phyloP scores from a whole-genome alignment of 2,113 vertebrate species.

The Eulacestoma nigropectus region DNA sequence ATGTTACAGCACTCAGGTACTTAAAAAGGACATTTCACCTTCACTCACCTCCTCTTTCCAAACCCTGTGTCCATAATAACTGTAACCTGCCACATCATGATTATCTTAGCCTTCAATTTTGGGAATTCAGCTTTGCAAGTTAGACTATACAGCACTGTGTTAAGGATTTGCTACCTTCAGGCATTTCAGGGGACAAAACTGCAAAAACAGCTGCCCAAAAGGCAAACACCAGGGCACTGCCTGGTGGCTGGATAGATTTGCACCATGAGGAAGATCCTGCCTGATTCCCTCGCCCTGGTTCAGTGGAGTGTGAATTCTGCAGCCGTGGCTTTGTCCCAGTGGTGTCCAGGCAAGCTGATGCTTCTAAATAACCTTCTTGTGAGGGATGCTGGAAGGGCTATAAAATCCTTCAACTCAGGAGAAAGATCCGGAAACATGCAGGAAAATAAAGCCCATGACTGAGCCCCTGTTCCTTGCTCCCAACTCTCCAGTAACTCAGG shows the following conservation, averaged over 20 bases:
- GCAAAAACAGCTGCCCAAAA: neutral
- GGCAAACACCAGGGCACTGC: neutral
- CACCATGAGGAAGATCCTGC: fast-evolving
- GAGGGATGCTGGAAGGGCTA: neutral
- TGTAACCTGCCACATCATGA: fast-evolving
- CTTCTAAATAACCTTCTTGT: neutral
- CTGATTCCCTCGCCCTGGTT: neutral
- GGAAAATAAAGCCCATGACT: neutral
- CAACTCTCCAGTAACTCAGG: neutral
- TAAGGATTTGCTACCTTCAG: neutral
- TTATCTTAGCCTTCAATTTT: no score
- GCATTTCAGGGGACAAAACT: neutral
- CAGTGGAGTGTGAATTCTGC: neutral
- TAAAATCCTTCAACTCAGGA: neutral
- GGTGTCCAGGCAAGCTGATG: neutral
- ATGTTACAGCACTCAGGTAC: neutral
- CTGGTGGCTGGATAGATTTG: neutral
- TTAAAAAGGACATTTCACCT: neutral
- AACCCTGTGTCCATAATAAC: fast-evolving
- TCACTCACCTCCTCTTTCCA: neutral
- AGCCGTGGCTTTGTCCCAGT: neutral
- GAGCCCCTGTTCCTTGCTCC: neutral
- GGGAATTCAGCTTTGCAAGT: neutral
- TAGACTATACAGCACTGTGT: fast-evolving
- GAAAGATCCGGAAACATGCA: neutral